A percentile compares a stretch with the other conserved stretches of the same genome.
Evolutionary conservation across 2,797 vertebrate genomes (phyloP).

Genomic region (Schizopygopsis pylzovi): DNA sequence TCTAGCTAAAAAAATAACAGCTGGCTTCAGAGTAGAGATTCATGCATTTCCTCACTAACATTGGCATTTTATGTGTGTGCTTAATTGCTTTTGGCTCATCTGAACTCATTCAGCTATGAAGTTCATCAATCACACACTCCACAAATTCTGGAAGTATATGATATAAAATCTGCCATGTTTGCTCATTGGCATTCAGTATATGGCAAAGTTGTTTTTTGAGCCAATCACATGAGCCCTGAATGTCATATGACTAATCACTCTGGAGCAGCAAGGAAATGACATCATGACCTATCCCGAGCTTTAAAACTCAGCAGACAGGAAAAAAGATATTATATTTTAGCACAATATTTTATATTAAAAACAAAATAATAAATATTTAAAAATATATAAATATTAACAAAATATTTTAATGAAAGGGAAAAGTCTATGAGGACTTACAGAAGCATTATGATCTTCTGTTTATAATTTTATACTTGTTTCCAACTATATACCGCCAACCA

Average conservation of each 20-base stretch:
- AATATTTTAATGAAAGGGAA: not conserved
- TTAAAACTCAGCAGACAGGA: not conserved
- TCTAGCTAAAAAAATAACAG: conserved; percentile 39
- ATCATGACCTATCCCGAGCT: not conserved
- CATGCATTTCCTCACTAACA: conserved; percentile 22
- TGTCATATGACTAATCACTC: conserved; percentile 1
- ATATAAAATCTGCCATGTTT: conserved; percentile 18
- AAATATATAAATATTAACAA: not conserved
- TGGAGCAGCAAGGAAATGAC: not conserved
- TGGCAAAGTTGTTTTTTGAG: not conserved
- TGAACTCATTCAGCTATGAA: conserved; percentile 28
- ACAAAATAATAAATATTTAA: not conserved
- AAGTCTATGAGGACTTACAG: not conserved
- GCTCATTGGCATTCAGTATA: not conserved
- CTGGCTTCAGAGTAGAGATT: conserved; percentile 6
- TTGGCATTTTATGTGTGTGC: conserved; percentile 14
- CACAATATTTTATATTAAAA: not conserved
- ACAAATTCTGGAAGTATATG: conserved; percentile 5
- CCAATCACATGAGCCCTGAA: conserved; percentile 9
- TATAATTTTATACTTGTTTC: not conserved
- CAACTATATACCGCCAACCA: not conserved
- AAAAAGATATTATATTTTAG: not conserved
- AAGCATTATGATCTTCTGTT: not conserved
- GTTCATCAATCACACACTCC: conserved; percentile 38
- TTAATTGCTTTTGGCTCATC: conserved; percentile 32